Base-by-base conservation (phyloP, 2,888 invertebrate genomes). In the Luperina testacea region DNA sequence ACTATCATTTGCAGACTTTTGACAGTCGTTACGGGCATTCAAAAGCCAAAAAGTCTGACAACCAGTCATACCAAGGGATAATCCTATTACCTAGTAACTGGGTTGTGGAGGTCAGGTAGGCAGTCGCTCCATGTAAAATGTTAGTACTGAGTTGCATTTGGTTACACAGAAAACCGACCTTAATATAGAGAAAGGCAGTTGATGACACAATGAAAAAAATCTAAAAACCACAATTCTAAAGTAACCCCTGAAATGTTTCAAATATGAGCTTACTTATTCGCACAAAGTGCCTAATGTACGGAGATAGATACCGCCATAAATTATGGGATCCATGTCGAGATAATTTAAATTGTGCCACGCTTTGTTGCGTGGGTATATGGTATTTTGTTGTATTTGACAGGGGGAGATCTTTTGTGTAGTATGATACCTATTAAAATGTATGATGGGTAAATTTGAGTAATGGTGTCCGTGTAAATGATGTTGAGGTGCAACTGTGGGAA, bases 321-420 rank as follows among this genome's bases (percentile, higher is more conserved):
- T 86, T 88, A 90, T 89, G 84, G 75, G 85, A 87, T 86, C 86
- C 81, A 75, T 78, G 77, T 73, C 65, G 64, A 84, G 90, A 87
- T 90, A 90, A 90, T 87, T 89, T 84, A 88, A 90, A 88, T 89
- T 85, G 88, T 75, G 74, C 77, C 72, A 73, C 84, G 82, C 83
- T 81, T 74, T 85, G 78, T 63, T 80, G 69, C 59, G 42, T 75
- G 13, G 15, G 59, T 59, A n/a, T 42, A 71, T 75, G 48, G 73
- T 84, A 71, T 64, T 80, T 76, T 84, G 73, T 72, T 85, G 72
- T 74, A 67, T 72, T 69, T 74, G 53, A 67, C 48, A 59, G 15
- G 57, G 9, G 38, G 53, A 17, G 51, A 20, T 48, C 53, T 63
- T 65, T 69, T 86, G 63, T 65, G 59, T 69, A 63, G 45, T 42